Evolutionary conservation across 2,888 invertebrate genomes (phyloP).

Genomic region (Epistrophella euchroma): DNA sequence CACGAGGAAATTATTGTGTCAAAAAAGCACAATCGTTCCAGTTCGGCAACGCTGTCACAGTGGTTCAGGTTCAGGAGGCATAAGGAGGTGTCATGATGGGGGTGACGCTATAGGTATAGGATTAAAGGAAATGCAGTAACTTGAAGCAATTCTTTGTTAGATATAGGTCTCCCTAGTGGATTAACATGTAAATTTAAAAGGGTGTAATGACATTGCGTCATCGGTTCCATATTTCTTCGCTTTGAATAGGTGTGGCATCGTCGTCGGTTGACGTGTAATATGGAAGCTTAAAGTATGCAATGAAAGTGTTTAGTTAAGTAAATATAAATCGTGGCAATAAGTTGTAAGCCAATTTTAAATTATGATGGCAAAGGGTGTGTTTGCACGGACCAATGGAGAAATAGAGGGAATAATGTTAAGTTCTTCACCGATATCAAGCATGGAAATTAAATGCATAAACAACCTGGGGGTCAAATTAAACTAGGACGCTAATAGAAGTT

Average conservation of each 20-base stretch:
- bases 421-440: constrained; percentile 47
- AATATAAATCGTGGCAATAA: constrained; percentile 69
- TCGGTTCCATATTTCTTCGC: constrained; percentile 40
- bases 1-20: no score
- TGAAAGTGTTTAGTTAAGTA: constrained; percentile 40
- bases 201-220: constrained; percentile 71
- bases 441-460: constrained; percentile 49
- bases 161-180: constrained; percentile 42
- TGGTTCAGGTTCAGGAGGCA: neutral
- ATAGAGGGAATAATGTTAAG: constrained; percentile 14
- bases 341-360: constrained; percentile 54
- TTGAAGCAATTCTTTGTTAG: constrained; percentile 58
- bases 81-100: neutral
- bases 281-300: constrained; percentile 20
- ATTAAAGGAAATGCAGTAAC: constrained; percentile 57
- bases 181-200: constrained; percentile 63
- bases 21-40: no score
- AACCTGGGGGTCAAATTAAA: constrained; percentile 55
- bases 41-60: no score
- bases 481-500: constrained; percentile 30
- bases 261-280: constrained; percentile 10
- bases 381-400: neutral
- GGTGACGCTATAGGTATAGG: neutral
- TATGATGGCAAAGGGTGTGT: constrained; percentile 1
- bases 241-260: constrained; percentile 53